phyloP scores from a whole-genome alignment of 2,113 vertebrate species.

The Bufo bufo region DNA sequence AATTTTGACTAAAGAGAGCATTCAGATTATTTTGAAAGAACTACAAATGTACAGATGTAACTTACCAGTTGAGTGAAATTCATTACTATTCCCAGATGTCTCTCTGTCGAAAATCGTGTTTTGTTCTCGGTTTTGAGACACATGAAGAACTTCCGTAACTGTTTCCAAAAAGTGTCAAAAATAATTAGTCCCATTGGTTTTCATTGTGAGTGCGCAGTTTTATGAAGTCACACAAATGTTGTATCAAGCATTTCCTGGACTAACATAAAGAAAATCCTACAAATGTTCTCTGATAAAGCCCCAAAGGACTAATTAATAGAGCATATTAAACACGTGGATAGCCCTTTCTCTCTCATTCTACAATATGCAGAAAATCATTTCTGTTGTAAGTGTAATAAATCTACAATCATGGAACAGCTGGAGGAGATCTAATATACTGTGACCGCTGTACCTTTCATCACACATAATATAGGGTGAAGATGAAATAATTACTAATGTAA shows the following conservation, averaged over 20 bases:
- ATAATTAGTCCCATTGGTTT: conserved; percentile 57
- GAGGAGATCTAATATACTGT: not conserved
- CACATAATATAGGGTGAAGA: not conserved
- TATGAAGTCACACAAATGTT: conserved; percentile 42
- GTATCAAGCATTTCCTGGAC: conserved; percentile 25
- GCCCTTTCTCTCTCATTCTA: not conserved
- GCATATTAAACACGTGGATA: not conserved
- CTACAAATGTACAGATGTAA: conserved; percentile 54
- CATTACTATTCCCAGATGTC: conserved; percentile 49
- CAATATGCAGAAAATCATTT: conserved; percentile 36
- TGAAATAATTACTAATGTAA: not conserved
- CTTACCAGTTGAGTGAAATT: conserved; percentile 52
- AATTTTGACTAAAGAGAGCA: not conserved
- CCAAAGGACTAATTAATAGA: conserved; percentile 44
- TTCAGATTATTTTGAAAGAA: conserved; percentile 45
- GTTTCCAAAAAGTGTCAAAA: conserved; percentile 55
- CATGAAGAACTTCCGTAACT: conserved; percentile 43
- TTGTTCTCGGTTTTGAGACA: conserved; percentile 45
- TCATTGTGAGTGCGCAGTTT: conserved; percentile 43
- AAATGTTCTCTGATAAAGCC: conserved; percentile 14
- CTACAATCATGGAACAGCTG: conserved; percentile 26
- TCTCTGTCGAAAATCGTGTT: conserved; percentile 47
- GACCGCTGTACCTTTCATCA: conserved; percentile 10
- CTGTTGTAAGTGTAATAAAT: conserved; percentile 8
- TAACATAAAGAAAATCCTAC: conserved; percentile 20